phyloP scores from a whole-genome alignment of 2,888 invertebrate species.

The Clitarchus hookeri region DNA sequence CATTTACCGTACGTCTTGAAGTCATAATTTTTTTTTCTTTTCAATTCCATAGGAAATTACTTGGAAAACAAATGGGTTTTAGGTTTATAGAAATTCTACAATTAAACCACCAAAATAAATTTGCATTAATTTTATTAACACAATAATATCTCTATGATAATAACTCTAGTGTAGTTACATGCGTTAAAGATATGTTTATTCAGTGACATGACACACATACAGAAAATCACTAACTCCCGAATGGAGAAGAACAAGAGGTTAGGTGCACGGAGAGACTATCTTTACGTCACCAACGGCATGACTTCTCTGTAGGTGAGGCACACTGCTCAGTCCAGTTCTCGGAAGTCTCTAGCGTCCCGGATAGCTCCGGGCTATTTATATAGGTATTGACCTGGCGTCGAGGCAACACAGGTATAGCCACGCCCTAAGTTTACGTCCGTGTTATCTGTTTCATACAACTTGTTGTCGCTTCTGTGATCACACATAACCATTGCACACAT shows the following conservation, averaged over 20 bases:
- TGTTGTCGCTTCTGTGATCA: no score
- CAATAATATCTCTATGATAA: neutral
- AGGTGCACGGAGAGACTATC: neutral
- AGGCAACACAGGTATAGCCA: no score
- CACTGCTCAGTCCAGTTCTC: no score
- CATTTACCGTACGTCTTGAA: no score
- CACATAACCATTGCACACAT: no score
- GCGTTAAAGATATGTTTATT: neutral
- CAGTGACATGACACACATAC: neutral
- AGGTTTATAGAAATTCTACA: neutral
- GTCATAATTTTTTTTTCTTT: neutral
- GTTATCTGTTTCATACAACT: no score
- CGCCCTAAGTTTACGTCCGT: no score
- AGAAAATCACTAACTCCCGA: neutral
- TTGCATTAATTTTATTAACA: conserved; percentile 14
- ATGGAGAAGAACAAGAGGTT: neutral
- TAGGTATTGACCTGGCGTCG: no score
- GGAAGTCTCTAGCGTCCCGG: no score
- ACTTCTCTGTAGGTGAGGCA: no score
- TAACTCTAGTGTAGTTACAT: conserved; percentile 7
- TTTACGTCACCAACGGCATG: no score
- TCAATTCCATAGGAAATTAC: neutral
- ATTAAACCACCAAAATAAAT: neutral
- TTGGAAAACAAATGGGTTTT: neutral
- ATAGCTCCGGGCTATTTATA: no score